Evolutionary conservation across 2,888 invertebrate species (phyloP), one percentile per base, ranked within the genome.

Genomic region (Cepaea hortensis): DNA sequence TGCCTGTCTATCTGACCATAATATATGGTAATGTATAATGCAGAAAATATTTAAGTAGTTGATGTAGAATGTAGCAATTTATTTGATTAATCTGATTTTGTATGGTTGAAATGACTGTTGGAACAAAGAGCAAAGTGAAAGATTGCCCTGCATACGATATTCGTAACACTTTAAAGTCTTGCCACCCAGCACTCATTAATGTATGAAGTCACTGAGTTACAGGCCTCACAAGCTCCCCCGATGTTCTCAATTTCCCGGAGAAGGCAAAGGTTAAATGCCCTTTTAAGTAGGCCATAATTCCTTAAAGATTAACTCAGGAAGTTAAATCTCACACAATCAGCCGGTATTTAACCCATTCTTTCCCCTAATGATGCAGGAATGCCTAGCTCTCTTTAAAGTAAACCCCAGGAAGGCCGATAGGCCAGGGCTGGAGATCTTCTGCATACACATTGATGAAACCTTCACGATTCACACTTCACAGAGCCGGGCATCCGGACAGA

Each of bases 381-480:
- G 72, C 20, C 5, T 48, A 7, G 18, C 18, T 72, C 48, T 48
- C 70, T 35, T 23, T 3, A 23, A 50, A 72, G 82, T 23, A 65
- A 81, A 81, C 81, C 46, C 13, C 9, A 13, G 20, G 68, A 68
- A 23, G 81, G 48, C 75, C 75, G 46, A 18, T 35, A 6, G 81
- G 68, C 82, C 72, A 48, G 72, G 20, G 46, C 48, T n/a, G 20
- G 70, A 72, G 82, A 70, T 15, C 48, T 50, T 68, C 61, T 11
- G 82, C 68, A 50, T 18, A 79, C 79, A 79, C 9, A 11, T 46
- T 18, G 50, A 13, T 15, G 18, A 65, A 70, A 50, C 72, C 82
- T 48, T 82, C 72, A 18, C 82, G 68, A 82, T 48, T 82, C 72
- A 82, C 82, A 72, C 82, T 82, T 82, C 82, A 82, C 72, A 82